phyloP scores from a whole-genome alignment of 2,888 invertebrate genomes.

The Dynastes tityus region DNA sequence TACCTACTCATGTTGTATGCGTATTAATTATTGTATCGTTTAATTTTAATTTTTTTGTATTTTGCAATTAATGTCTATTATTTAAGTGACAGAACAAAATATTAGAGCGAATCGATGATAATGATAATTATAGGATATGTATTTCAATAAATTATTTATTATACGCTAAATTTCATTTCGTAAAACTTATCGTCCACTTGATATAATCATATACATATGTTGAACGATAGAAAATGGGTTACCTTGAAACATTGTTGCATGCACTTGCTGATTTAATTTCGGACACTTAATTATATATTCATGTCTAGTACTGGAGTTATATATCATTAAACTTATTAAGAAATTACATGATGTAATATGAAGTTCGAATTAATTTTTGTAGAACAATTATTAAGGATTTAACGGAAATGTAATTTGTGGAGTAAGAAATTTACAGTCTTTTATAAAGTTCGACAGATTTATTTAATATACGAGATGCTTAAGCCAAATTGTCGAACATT shows the following conservation, averaged over 20 bases:
- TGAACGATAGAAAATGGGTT: too few relatives aligned
- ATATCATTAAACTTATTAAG: background rate
- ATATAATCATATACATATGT: too few relatives aligned
- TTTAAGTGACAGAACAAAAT: slow-evolving; percentile 38
- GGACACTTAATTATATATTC: too few relatives aligned
- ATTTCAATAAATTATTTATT: slow-evolving; percentile 45
- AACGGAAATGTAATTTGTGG: too few relatives aligned
- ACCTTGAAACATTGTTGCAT: too few relatives aligned
- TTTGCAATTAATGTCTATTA: slow-evolving; percentile 26
- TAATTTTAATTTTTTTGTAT: slow-evolving; percentile 40
- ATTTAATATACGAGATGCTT: too few relatives aligned
- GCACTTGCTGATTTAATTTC: too few relatives aligned
- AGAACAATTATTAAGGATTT: too few relatives aligned
- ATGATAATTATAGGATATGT: slow-evolving; percentile 34
- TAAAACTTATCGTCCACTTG: too few relatives aligned
- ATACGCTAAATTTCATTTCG: slow-evolving; percentile 10
- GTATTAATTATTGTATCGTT: slow-evolving; percentile 39
- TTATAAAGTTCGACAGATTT: too few relatives aligned
- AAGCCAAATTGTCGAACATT: too few relatives aligned
- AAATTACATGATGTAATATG: background rate
- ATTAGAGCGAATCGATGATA: slow-evolving; percentile 16
- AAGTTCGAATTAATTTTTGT: background rate
- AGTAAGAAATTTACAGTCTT: too few relatives aligned
- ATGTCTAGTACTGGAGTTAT: background rate
- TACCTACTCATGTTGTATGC: slow-evolving; percentile 37